Percentiles rank a stretch among this genome's conserved stretches.
These are phyloP conservation scores for Nomada ferruginata DNA, from an alignment of 2,888 invertebrate species.

Conservation along the genomic window DNA sequence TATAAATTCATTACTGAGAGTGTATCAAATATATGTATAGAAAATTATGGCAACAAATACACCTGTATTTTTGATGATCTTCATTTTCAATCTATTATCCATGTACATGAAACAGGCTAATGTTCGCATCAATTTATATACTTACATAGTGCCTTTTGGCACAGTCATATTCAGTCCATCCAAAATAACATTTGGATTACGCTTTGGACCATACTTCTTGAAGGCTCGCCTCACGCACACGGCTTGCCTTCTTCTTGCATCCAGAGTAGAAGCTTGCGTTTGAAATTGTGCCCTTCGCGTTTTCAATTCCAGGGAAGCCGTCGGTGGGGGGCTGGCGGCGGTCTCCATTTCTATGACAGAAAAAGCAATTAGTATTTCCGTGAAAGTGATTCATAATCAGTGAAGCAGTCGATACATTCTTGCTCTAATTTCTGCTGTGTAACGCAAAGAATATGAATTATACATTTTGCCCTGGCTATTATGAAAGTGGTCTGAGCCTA, in stretches of 20 bases:
- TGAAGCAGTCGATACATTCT: not conserved
- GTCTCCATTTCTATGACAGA: slow-evolving; percentile 75
- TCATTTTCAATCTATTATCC: not conserved
- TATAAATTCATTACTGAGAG: no score
- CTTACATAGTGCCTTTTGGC: slow-evolving; percentile 94
- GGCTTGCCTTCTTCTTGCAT: slow-evolving; percentile 91
- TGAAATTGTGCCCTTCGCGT: slow-evolving; percentile 86
- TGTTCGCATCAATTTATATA: slow-evolving; percentile 69
- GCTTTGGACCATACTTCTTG: slow-evolving; percentile 93
- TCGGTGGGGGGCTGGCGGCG: slow-evolving; percentile 72
- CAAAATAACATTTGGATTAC: slow-evolving; percentile 92
- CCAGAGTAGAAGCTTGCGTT: slow-evolving; percentile 89
- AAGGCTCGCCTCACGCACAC: slow-evolving; percentile 93
- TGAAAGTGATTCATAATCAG: slow-evolving; percentile 19
- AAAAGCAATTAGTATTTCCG: not conserved
- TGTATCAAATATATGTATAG: no score
- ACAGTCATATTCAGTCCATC: slow-evolving; percentile 97
- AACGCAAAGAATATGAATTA: no score
- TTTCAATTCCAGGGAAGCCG: slow-evolving; percentile 85
- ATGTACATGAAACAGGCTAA: not conserved
- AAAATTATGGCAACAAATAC: no score
- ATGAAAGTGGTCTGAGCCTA: no score
- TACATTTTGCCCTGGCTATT: no score
- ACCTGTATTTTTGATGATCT: no score
- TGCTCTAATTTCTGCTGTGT: not conserved